A percentile compares a stretch with the other conserved stretches of the same genome.
Evolutionary conservation across 2,888 invertebrate species (phyloP).

Genomic region (Sialis lutaria): DNA sequence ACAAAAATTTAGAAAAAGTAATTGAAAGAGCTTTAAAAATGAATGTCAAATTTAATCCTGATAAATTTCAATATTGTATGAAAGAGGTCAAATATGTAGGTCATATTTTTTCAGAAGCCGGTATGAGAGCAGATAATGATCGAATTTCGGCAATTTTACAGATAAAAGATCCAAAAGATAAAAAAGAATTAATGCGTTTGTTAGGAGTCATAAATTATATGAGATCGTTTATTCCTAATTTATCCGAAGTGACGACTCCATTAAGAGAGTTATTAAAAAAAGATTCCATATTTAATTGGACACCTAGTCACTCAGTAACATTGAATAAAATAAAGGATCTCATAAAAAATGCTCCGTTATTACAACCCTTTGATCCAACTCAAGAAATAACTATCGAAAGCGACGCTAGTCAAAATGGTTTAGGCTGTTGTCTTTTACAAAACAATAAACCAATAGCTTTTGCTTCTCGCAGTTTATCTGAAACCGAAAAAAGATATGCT

Average conservation of each 20-base stretch:
- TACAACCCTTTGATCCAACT: constrained; percentile 4
- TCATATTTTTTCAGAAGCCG: background rate
- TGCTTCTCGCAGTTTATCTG: constrained; percentile 8
- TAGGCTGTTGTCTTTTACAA: constrained; percentile 8
- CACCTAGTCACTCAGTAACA: constrained; percentile 3
- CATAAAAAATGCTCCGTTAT: constrained; percentile 5
- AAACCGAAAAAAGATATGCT: constrained; percentile 8
- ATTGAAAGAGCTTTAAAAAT: constrained; percentile 9
- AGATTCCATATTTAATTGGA: constrained; percentile 5
- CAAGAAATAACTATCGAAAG: constrained; percentile 5
- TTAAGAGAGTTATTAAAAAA: constrained; percentile 8
- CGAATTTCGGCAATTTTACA: too few relatives aligned
- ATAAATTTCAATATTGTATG: constrained; percentile 5
- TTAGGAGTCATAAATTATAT: too few relatives aligned
- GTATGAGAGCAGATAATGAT: too few relatives aligned
- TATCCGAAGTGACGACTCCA: constrained; percentile 6
- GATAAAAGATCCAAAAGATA: too few relatives aligned
- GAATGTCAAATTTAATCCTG: constrained; percentile 10
- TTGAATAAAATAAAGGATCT: constrained; percentile 6
- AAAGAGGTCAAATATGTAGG: constrained; percentile 7
- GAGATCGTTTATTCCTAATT: background rate
- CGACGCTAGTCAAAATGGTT: constrained; percentile 5
- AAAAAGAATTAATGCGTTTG: too few relatives aligned
- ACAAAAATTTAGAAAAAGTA: constrained; percentile 7
- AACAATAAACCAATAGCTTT: constrained; percentile 9